phyloP scores from a whole-genome alignment of 2,113 vertebrate species.

The Probosciger aterrimus region DNA sequence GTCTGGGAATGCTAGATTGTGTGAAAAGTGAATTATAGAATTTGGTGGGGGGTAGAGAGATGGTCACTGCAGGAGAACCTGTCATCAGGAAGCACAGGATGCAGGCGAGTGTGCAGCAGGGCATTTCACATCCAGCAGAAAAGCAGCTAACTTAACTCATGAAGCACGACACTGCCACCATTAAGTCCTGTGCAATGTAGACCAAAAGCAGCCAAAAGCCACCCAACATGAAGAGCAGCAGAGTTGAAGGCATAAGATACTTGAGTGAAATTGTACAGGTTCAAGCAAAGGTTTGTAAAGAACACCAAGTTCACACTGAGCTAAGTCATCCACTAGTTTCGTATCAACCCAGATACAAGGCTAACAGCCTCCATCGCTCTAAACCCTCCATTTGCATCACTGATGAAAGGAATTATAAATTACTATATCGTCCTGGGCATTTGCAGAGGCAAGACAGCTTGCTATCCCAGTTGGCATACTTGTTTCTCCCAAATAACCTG shows the following conservation, averaged over 20 bases:
- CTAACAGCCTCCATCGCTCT: not conserved
- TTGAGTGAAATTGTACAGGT: not conserved
- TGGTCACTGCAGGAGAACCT: not conserved
- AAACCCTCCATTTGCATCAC: constrained; percentile 5
- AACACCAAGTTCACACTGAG: not conserved
- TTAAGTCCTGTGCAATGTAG: not conserved
- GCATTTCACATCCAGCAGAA: not conserved
- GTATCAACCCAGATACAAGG: not conserved
- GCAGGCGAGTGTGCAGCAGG: not conserved
- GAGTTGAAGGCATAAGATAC: not conserved
- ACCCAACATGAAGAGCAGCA: not conserved
- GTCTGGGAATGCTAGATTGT: not conserved
- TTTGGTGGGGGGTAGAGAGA: not conserved
- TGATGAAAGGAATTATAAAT: constrained; percentile 17
- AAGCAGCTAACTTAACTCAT: not conserved
- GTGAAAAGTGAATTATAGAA: not conserved
- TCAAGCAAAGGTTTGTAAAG: not conserved
- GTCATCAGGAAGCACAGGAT: not conserved
- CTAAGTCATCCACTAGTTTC: not conserved
- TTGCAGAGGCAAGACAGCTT: not conserved
- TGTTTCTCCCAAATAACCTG: not conserved
- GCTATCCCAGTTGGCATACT: constrained; percentile 7
- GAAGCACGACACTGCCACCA: not conserved
- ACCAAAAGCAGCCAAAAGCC: not conserved
- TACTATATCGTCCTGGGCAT: not conserved